Percentiles rank a stretch among this genome's conserved stretches.
Conservation (phyloP, 2,888 invertebrate genomes). For the Zaprionus obscuricornis region DNA sequence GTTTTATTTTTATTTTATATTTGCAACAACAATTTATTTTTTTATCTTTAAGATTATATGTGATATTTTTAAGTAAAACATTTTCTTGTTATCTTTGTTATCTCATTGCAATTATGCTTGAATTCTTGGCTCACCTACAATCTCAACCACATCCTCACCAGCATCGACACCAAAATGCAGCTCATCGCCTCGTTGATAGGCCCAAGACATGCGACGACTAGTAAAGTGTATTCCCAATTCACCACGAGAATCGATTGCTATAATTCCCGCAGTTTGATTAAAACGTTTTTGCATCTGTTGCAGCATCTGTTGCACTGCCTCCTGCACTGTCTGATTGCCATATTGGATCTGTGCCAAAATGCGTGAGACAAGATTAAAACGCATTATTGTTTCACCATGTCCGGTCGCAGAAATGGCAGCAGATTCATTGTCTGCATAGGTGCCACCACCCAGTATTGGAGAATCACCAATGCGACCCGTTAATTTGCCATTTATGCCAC, state of each 20-base stretch:
- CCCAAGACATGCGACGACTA: slow-evolving; percentile 89
- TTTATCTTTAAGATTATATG: too few relatives aligned
- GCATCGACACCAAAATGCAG: slow-evolving; percentile 86
- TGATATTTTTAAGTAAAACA: slow-evolving; percentile 1
- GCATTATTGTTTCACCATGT: slow-evolving; percentile 92
- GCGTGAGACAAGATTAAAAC: slow-evolving; percentile 89
- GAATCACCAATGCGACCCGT: slow-evolving; percentile 91
- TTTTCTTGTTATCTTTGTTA: not conserved
- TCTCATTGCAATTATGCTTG: not conserved
- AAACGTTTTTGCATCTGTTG: slow-evolving; percentile 88
- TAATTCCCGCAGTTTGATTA: slow-evolving; percentile 89
- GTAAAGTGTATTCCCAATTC: slow-evolving; percentile 88
- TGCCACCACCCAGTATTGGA: slow-evolving; percentile 89
- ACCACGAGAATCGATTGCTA: slow-evolving; percentile 87
- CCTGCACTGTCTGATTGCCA: slow-evolving; percentile 85
- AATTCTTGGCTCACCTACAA: slow-evolving; percentile 4
- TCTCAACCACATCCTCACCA: slow-evolving; percentile 81
- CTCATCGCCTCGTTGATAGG: slow-evolving; percentile 84
- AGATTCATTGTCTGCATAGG: slow-evolving; percentile 88
- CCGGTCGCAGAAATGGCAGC: slow-evolving; percentile 92
- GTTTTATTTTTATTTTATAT: not conserved
- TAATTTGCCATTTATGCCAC: slow-evolving; percentile 91
- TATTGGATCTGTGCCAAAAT: slow-evolving; percentile 87
- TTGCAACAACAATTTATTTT: not conserved
- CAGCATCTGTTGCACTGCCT: slow-evolving; percentile 87